Evolutionary conservation across 1,140 invertebrate genomes (phyloP).

Genomic region (Druon quercuslanigerum): DNA sequence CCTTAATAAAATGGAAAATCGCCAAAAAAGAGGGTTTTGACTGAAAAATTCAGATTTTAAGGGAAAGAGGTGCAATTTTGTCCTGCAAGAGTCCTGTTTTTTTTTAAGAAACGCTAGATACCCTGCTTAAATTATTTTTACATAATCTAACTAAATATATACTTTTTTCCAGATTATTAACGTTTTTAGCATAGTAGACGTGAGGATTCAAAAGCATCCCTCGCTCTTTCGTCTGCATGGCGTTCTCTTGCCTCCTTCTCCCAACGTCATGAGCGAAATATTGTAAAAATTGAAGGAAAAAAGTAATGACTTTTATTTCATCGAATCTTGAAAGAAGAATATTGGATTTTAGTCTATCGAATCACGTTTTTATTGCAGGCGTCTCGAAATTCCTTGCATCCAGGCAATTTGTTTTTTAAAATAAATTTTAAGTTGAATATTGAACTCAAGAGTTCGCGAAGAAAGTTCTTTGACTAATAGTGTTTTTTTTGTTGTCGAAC

Average conservation of each 20-base stretch:
- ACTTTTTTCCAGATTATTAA: conserved; percentile 58
- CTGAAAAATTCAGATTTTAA: no score
- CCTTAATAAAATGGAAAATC: no score
- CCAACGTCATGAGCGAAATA: background rate
- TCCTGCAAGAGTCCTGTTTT: no score
- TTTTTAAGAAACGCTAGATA: no score
- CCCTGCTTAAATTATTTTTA: no score
- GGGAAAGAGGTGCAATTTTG: no score
- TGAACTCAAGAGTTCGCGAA: background rate
- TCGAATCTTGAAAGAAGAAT: background rate
- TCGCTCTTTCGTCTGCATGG: conserved; percentile 54
- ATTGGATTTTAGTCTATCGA: background rate
- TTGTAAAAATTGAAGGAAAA: background rate
- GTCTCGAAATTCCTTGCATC: background rate
- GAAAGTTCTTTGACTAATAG: background rate
- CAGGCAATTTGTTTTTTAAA: no score
- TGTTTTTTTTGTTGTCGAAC: background rate
- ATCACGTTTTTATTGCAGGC: background rate
- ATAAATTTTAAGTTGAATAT: no score
- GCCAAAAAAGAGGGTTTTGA: no score
- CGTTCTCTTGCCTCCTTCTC: conserved; percentile 48
- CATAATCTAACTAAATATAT: background rate
- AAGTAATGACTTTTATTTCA: background rate
- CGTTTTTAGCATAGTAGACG: conserved; percentile 60
- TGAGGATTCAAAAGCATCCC: conserved; percentile 59